phyloP scores from a whole-genome alignment of 1,140 invertebrate genomes.

The Hypothenemus hampei region DNA sequence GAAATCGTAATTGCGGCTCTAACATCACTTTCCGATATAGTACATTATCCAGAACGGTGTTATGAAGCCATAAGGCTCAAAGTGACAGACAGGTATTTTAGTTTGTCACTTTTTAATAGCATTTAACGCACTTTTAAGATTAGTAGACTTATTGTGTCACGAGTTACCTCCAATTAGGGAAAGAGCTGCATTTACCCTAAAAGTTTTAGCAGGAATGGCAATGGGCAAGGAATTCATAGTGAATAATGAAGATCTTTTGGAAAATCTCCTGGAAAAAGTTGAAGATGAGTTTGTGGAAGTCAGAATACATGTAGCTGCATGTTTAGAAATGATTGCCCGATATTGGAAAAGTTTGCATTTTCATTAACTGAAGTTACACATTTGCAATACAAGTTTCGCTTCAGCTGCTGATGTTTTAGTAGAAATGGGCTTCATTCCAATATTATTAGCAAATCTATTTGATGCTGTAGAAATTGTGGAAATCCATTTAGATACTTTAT shows the following conservation, averaged over 20 bases:
- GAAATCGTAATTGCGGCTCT: conserved; percentile 35
- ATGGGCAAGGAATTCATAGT: conserved; percentile 36
- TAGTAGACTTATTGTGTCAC: conserved; percentile 32
- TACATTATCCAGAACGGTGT: conserved; percentile 38
- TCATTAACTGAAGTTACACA: neutral
- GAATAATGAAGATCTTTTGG: conserved; percentile 28
- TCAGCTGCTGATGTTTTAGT: conserved; percentile 37
- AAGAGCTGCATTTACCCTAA: conserved; percentile 30
- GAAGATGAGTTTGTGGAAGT: conserved; percentile 29
- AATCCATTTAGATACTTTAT: conserved; percentile 34
- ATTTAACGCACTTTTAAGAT: conserved; percentile 28
- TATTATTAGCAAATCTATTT: conserved; percentile 29
- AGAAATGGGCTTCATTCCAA: conserved; percentile 32
- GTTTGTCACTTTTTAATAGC: neutral
- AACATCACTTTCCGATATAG: conserved; percentile 35
- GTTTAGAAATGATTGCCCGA: conserved; percentile 31
- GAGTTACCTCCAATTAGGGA: conserved; percentile 33
- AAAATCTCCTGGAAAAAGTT: conserved; percentile 29
- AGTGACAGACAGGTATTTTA: conserved; percentile 36
- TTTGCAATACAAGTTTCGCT: too few species aligned
- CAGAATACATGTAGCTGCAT: conserved; percentile 31
- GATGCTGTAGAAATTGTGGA: conserved; percentile 24
- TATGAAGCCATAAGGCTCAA: conserved; percentile 37
- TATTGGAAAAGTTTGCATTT: conserved; percentile 31
- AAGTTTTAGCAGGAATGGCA: conserved; percentile 30